Percentiles rank a stretch among this genome's conserved stretches.
phyloP scores from a whole-genome alignment of 1,140 invertebrate genomes.

The Sinella curviseta region DNA sequence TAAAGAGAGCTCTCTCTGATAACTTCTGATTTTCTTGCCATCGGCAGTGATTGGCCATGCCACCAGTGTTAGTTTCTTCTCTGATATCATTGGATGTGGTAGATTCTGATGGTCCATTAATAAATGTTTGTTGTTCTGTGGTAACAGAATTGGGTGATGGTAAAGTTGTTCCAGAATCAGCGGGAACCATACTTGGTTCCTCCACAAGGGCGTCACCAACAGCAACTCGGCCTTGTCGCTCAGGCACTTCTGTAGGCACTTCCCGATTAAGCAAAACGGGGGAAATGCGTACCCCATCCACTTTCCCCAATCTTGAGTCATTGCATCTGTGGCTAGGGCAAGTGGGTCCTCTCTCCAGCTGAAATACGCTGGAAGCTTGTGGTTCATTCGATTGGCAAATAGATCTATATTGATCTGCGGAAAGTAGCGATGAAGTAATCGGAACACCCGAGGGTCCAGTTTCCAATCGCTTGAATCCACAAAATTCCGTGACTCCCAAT shows the following conservation, averaged over 20 bases:
- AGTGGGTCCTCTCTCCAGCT: not conserved
- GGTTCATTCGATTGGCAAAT: not conserved
- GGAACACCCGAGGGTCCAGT: not conserved
- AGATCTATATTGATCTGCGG: not conserved
- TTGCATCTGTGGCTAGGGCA: not conserved
- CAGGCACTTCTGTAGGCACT: not conserved
- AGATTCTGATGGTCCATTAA: too few species aligned
- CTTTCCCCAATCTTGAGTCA: not conserved
- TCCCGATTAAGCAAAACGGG: constrained; percentile 3
- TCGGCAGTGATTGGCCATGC: not conserved
- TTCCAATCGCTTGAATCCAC: not conserved
- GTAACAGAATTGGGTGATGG: not conserved
- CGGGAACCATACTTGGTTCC: not conserved
- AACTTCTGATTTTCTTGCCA: not conserved
- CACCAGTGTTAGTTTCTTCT: not conserved
- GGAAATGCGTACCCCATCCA: constrained; percentile 23
- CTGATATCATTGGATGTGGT: not conserved
- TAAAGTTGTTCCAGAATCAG: not conserved
- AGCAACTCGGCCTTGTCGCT: not conserved
- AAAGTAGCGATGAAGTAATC: not conserved
- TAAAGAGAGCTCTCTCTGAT: not conserved
- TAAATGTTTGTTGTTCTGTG: not conserved
- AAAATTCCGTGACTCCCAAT: not conserved
- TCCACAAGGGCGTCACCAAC: not conserved
- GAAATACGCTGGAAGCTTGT: not conserved